Conservation (phyloP, 2,888 invertebrate species). For the Halocaridina rubra region DNA sequence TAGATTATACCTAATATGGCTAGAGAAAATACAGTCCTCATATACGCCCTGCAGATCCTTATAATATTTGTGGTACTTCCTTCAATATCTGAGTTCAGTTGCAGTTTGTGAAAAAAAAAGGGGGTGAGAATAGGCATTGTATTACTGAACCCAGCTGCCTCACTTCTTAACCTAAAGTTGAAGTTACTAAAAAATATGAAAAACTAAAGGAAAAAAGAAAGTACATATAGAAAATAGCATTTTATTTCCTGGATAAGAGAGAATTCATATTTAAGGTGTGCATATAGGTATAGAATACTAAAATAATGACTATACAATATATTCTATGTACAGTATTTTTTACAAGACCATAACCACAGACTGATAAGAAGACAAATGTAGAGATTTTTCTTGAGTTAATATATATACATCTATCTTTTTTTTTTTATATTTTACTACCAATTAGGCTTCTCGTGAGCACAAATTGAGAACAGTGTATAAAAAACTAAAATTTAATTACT, state of each 20-base stretch:
- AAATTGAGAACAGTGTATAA: neutral
- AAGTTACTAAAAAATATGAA: neutral
- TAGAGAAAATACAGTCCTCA: too few relatives aligned
- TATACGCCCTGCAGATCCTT: too few relatives aligned
- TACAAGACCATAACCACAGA: conserved; percentile 57
- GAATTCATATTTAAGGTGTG: conserved; percentile 45
- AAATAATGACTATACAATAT: conserved; percentile 58
- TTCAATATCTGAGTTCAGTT: too few relatives aligned
- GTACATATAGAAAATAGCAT: conserved; percentile 39
- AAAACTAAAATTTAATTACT: neutral
- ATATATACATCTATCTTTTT: too few relatives aligned
- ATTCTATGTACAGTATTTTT: conserved; percentile 52
- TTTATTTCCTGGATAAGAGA: conserved; percentile 41
- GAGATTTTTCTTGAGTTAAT: neutral
- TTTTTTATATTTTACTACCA: neutral
- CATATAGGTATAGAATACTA: conserved; percentile 53
- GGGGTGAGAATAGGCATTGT: too few relatives aligned
- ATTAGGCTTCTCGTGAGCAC: neutral
- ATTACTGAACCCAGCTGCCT: too few relatives aligned
- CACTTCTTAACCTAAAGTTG: too few relatives aligned
- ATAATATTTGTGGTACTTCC: too few relatives aligned
- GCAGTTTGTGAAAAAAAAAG: too few relatives aligned
- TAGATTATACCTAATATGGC: too few relatives aligned
- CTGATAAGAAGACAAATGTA: conserved; percentile 26
- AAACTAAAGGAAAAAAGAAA: neutral